These are phyloP conservation scores for Sussaba pulchella DNA, from an alignment of 2,888 invertebrate genomes.

Conservation along the genomic window DNA sequence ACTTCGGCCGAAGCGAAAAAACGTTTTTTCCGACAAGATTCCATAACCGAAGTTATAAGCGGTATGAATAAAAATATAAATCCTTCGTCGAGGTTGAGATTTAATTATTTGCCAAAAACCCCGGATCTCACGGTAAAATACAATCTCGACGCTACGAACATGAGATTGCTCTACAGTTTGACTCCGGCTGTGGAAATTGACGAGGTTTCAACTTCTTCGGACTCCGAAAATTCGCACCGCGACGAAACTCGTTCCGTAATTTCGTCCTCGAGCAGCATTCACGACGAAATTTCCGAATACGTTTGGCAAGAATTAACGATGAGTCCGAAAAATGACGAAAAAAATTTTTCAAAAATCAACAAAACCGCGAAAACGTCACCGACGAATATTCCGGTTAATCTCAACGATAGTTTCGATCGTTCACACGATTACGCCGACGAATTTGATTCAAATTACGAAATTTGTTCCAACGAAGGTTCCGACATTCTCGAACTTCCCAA, in stretches of 20 bases:
- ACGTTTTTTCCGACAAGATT: constrained; percentile 68
- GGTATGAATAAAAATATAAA: constrained; percentile 73
- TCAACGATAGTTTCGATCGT: constrained; percentile 55
- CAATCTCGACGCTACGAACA: constrained; percentile 75
- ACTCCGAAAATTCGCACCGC: constrained; percentile 20
- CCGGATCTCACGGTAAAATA: constrained; percentile 76
- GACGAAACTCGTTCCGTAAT: constrained; percentile 8
- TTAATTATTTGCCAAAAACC: constrained; percentile 69
- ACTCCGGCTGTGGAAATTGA: constrained; percentile 72
- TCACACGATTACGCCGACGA: constrained; percentile 57
- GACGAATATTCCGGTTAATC: constrained; percentile 14
- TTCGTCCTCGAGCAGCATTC: constrained; percentile 37
- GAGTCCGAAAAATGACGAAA: constrained; percentile 20
- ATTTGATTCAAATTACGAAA: constrained; percentile 24
- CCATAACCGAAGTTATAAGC: constrained; percentile 74
- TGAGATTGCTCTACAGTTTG: constrained; percentile 79
- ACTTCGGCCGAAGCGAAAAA: constrained; percentile 21
- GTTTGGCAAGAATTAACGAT: constrained; percentile 64
- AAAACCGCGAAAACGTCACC: not conserved
- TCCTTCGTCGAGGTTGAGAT: constrained; percentile 70
- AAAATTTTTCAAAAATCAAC: not conserved
- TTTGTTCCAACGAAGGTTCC: constrained; percentile 70
- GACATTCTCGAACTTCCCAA: constrained; percentile 76
- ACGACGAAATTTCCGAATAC: constrained; percentile 52
- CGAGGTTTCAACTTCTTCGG: not conserved